phyloP scores from a whole-genome alignment of 2,113 vertebrate genomes.

The Tetrax tetrax region DNA sequence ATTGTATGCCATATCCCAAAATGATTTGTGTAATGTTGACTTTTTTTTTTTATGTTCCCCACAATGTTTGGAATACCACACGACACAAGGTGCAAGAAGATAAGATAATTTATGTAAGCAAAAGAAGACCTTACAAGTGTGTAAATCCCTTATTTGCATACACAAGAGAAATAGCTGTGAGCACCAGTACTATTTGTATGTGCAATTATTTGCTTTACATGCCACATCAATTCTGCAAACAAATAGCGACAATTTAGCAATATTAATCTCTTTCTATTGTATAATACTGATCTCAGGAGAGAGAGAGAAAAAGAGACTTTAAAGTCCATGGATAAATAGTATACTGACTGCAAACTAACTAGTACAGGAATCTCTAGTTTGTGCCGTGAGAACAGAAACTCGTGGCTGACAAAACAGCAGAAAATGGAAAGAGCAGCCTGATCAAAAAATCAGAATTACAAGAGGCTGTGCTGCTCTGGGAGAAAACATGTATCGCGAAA shows the following conservation, averaged over 20 bases:
- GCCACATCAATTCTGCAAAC: constrained; percentile 54
- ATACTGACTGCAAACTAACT: neutral
- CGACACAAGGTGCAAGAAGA: neutral
- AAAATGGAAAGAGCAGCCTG: neutral
- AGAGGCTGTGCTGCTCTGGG: neutral
- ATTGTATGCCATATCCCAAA: neutral
- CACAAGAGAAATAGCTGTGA: constrained; percentile 25
- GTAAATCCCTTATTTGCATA: constrained; percentile 22
- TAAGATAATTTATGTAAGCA: constrained; percentile 47
- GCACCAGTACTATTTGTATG: neutral
- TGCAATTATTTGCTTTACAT: constrained; percentile 43
- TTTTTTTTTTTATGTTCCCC: neutral
- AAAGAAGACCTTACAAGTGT: constrained; percentile 32
- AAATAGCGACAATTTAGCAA: constrained; percentile 35
- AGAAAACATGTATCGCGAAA: neutral
- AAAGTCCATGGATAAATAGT: neutral
- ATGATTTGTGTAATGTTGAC: neutral
- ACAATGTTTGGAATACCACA: neutral
- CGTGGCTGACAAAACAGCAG: neutral
- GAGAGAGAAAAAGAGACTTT: neutral
- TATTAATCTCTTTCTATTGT: neutral
- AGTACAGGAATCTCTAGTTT: neutral
- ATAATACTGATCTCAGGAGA: neutral
- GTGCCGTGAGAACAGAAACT: neutral
- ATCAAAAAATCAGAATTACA: neutral